These are phyloP conservation scores for Lophochroa leadbeateri DNA, from an alignment of 2,113 vertebrate species.

Conservation along the genomic window DNA sequence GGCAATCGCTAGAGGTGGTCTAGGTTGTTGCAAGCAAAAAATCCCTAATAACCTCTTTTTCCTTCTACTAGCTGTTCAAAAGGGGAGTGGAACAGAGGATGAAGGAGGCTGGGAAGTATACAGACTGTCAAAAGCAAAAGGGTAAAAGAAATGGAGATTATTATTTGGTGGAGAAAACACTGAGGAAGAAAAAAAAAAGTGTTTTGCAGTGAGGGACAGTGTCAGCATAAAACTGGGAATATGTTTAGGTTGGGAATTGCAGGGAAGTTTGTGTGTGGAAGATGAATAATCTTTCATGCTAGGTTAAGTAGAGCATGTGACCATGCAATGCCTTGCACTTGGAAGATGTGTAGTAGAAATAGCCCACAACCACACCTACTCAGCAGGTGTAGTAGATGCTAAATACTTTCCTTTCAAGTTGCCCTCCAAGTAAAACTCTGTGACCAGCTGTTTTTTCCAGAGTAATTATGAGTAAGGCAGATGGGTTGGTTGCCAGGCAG, in stretches of 20 bases:
- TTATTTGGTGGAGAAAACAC: neutral
- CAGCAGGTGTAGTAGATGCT: neutral
- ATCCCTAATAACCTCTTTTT: neutral
- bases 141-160: neutral
- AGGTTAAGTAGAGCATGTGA: neutral
- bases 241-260: neutral
- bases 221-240: neutral
- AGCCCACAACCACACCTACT: neutral
- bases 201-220: neutral
- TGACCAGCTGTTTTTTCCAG: neutral
- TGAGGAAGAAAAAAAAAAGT: too few species aligned
- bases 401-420: neutral
- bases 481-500: neutral
- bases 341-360: neutral
- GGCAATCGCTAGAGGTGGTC: neutral
- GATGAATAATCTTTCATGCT: neutral
- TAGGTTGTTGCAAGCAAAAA: neutral
- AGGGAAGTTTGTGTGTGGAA: neutral
- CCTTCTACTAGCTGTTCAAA: neutral
- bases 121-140: neutral
- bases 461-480: neutral
- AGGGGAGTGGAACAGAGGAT: neutral
- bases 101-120: neutral
- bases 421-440: neutral
- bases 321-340: rapidly evolving